Base-by-base conservation (phyloP, 1,140 invertebrate genomes). In the Drosophila ficusphila region DNA sequence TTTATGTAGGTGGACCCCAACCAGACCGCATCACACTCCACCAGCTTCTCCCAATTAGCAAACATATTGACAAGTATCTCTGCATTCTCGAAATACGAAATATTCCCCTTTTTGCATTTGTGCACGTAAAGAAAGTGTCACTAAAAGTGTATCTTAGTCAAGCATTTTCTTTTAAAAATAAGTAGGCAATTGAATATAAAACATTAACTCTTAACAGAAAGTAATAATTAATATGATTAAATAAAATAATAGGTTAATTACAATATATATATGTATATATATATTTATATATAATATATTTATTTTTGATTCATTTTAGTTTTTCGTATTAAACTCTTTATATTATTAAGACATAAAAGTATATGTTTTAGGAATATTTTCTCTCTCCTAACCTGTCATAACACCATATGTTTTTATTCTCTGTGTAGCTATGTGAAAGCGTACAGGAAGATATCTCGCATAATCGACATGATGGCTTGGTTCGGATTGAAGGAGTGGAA, bases 401-500 rank as follows among this genome's bases (percentile, higher is more conserved):
- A n/a, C n/a, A n/a, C n/a, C n/a, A n/a, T n/a, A 2, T 47, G 16
- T 1, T 34, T 49, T 14, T 42, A n/a, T 23, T n/a, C 27, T 8
- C 21, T 44, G 16, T 58, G 27, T 51, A 86, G 82, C 47, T 86
- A 86, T 42, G 82, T 77, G 47, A 88, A 86, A 74, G 82, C 82
- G 27, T 91, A 91, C 77, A 53, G 52, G 46, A 91, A 91, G 76
- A 89, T 91, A 58, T 79, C 88, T 34, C 76, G 85, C 65, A 82
- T 91, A 73, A 90, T 91, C 73, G 73, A 90, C 58, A 91, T 91
- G 89, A 91, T 91, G 91, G 86, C 90, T 48, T 91, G 89, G 82
- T 91, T 91, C 42, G 90, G 91, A 16, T 70, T 91, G 38, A 90
- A 91, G 76, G 86, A 91, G 36, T 91, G 91, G 91, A 71, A 74